A percentile compares a stretch with the other conserved stretches of the same genome.
Evolutionary conservation across 2,113 vertebrate genomes (phyloP).

Genomic region (Hypomesus transpacificus): DNA sequence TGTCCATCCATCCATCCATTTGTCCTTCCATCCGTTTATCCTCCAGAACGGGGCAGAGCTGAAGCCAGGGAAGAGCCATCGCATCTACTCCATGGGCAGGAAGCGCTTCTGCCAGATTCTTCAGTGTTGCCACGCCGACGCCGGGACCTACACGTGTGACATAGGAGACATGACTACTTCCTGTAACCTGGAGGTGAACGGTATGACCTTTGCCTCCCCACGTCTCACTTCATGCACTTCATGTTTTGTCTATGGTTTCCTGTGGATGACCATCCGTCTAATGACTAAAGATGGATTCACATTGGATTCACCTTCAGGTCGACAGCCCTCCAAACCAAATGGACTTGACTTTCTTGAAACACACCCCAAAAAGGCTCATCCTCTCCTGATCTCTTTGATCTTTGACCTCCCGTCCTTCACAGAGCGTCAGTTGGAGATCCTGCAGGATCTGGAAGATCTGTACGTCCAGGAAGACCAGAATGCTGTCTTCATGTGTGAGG

Average conservation of each 20-base stretch:
- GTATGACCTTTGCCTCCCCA: constrained; percentile 54
- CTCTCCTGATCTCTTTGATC: too few species aligned
- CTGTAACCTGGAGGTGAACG: constrained; percentile 76
- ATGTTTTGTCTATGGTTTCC: too few species aligned
- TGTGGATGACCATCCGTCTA: too few species aligned
- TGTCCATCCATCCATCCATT: too few species aligned
- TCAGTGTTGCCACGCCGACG: constrained; percentile 53
- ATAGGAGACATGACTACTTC: constrained; percentile 65
- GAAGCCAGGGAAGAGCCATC: constrained; percentile 66
- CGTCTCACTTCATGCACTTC: too few species aligned
- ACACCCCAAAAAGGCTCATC: too few species aligned
- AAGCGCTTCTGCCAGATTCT: constrained; percentile 72
- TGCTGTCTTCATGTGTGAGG: constrained; percentile 85
- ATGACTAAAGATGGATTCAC: too few species aligned
- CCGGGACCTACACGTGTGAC: constrained; percentile 70
- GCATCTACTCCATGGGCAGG: constrained; percentile 81
- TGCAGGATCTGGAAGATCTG: constrained; percentile 76
- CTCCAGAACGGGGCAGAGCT: constrained; percentile 72
- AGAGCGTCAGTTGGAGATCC: constrained; percentile 78
- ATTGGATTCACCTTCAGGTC: too few species aligned
- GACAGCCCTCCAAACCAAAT: too few species aligned
- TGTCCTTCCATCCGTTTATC: background rate
- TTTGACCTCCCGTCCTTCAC: constrained; percentile 4
- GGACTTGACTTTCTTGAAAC: too few species aligned
- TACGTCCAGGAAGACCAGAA: constrained; percentile 82